A percentile compares a stretch with the other conserved stretches of the same genome.
These are phyloP conservation scores for Tachyglossus aculeatus DNA, from an alignment of 2,797 vertebrate species.

Conservation along the genomic window DNA sequence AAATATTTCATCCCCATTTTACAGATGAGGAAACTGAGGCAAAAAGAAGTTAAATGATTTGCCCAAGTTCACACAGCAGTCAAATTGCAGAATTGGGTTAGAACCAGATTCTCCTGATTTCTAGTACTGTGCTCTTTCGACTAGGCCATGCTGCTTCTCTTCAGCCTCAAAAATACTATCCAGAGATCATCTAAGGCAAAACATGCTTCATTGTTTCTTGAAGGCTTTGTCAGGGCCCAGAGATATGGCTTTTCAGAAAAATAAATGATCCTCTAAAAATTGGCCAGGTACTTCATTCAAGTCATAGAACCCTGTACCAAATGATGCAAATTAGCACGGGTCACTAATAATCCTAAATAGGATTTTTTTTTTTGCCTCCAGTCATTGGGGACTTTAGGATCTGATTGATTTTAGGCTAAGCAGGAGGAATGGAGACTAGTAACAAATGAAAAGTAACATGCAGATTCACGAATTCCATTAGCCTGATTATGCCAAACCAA, in stretches of 20 bases:
- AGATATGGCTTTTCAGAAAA: background rate
- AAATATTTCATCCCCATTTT: too few species aligned
- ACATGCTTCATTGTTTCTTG: background rate
- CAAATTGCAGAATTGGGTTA: too few species aligned
- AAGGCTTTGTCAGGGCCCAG: background rate
- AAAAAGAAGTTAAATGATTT: too few species aligned
- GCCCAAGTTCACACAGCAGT: too few species aligned
- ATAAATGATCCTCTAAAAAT: background rate
- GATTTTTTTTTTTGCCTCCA: background rate
- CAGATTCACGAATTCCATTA: slow-evolving; percentile 30
- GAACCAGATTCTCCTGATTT: too few species aligned
- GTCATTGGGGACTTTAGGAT: slow-evolving; percentile 32
- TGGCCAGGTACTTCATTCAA: slow-evolving; percentile 1
- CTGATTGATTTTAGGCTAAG: slow-evolving; percentile 22
- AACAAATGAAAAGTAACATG: slow-evolving; percentile 23
- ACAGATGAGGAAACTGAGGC: too few species aligned
- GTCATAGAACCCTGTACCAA: slow-evolving; percentile 11
- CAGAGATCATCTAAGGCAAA: slow-evolving; percentile 11
- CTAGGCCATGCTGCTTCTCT: too few species aligned
- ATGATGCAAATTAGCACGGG: background rate
- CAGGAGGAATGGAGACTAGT: slow-evolving; percentile 24
- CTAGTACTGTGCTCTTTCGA: too few species aligned
- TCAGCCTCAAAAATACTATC: background rate
- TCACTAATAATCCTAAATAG: slow-evolving; percentile 10
- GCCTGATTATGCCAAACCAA: slow-evolving; percentile 36